Evolutionary conservation across 2,113 vertebrate species (phyloP).

Genomic region (Bos taurus): ARS-UCD2.0 NC_037333.1:17042501-17043000

Average conservation of each 20-base stretch:
- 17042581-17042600: neutral
- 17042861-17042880: neutral
- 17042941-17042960: neutral
- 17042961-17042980: neutral
- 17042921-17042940: no score
- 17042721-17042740: neutral
- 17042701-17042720: neutral
- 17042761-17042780: neutral
- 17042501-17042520: neutral
- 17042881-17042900: neutral
- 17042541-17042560: neutral
- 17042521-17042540: neutral
- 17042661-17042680: fast-evolving
- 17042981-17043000: neutral
- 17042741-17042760: neutral
- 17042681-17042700: neutral
- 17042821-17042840: neutral
- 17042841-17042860: neutral
- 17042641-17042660: neutral
- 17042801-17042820: neutral
- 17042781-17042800: neutral
- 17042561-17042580: neutral
- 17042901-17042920: neutral
- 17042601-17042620: neutral
- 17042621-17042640: fast-evolving